Percentiles rank a stretch among this genome's conserved stretches.
phyloP scores from a whole-genome alignment of 1,140 invertebrate species.

The Planococcus citri region DNA sequence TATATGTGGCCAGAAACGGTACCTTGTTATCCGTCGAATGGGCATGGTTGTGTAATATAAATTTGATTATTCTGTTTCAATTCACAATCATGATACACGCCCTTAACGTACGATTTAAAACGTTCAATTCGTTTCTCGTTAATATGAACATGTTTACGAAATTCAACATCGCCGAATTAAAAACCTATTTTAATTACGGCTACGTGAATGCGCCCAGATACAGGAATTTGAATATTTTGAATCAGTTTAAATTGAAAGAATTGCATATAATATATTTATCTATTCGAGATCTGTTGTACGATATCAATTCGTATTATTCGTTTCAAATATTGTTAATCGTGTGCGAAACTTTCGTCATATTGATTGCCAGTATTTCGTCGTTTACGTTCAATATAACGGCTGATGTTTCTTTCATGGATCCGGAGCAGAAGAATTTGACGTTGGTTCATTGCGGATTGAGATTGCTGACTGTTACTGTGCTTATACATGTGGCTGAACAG shows the following conservation, averaged over 20 bases:
- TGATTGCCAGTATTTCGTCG: background rate
- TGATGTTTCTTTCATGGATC: background rate
- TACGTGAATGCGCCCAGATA: background rate
- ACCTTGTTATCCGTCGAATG: background rate
- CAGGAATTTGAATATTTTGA: background rate
- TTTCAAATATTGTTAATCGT: constrained; percentile 2
- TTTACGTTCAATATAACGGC: background rate
- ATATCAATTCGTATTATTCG: background rate
- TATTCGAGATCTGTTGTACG: background rate
- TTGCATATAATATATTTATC: constrained; percentile 1
- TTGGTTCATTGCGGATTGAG: background rate
- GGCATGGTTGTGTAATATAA: background rate
- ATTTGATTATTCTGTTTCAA: constrained; percentile 5
- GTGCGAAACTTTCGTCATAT: background rate
- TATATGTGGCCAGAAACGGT: background rate
- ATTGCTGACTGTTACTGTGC: background rate
- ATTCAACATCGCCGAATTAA: background rate
- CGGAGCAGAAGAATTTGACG: background rate
- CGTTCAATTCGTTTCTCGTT: background rate
- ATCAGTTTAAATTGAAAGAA: background rate
- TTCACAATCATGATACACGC: background rate
- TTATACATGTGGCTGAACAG: background rate
- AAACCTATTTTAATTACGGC: background rate
- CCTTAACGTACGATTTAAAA: background rate
- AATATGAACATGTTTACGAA: background rate